Conservation (phyloP, 2,888 invertebrate species). For the Ophioninae sp. region DNA sequence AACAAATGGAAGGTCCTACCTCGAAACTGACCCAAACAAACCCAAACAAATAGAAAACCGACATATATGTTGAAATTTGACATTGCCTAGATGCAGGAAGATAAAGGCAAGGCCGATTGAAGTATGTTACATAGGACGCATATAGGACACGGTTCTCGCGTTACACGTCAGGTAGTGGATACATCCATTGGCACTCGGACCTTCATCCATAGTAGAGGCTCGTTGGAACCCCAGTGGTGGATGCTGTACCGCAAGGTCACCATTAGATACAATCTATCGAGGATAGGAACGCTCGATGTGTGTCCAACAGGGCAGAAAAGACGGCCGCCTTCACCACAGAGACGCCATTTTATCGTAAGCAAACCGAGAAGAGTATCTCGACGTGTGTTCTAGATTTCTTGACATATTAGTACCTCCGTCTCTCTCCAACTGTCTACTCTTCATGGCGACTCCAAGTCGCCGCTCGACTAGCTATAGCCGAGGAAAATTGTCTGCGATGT, state of each 20-base stretch:
- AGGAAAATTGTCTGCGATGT: constrained; percentile 1
- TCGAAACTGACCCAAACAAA: neutral
- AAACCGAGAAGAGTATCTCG: constrained; percentile 45
- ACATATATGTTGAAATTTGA: neutral
- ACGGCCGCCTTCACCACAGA: constrained; percentile 48
- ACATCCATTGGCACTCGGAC: neutral
- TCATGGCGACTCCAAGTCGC: constrained; percentile 9
- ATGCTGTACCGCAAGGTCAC: constrained; percentile 71
- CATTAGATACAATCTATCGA: constrained; percentile 69
- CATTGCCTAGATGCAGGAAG: constrained; percentile 10
- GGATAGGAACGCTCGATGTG: constrained; percentile 51
- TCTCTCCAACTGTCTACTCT: neutral
- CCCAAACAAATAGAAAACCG: too few species aligned
- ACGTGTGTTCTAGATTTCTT: constrained; percentile 42
- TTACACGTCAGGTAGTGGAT: constrained; percentile 62
- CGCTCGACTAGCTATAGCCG: constrained; percentile 13
- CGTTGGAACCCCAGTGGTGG: constrained; percentile 40
- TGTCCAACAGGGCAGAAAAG: constrained; percentile 55
- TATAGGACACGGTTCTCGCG: constrained; percentile 73
- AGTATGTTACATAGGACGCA: constrained; percentile 69
- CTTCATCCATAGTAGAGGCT: constrained; percentile 1
- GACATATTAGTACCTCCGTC: constrained; percentile 18
- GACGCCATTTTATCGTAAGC: constrained; percentile 45
- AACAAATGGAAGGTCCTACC: neutral
- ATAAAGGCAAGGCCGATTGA: constrained; percentile 56